Evolutionary conservation across 2,113 vertebrate species (phyloP).

Genomic region (Caranx melampygus): DNA sequence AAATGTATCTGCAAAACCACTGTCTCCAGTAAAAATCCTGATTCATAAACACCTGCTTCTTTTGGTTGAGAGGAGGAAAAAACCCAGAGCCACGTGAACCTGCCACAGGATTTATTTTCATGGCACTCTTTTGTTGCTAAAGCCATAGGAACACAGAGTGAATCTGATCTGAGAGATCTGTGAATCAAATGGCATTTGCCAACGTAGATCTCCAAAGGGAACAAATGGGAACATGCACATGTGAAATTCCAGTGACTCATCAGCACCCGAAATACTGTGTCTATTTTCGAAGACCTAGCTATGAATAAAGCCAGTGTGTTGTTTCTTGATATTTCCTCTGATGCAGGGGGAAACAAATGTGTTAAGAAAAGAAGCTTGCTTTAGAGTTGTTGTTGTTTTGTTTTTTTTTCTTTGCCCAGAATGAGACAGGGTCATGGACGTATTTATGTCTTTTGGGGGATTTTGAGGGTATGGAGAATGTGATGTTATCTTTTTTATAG

Average conservation of each 20-base stretch:
- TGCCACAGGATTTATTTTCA: slow-evolving; percentile 2
- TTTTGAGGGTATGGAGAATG: not conserved
- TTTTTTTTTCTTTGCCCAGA: slow-evolving; percentile 5
- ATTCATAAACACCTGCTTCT: slow-evolving; percentile 15
- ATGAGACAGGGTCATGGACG: not conserved
- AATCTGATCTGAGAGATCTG: slow-evolving; percentile 9
- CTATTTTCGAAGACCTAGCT: slow-evolving; percentile 38
- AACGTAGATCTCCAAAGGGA: slow-evolving; percentile 1
- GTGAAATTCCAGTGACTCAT: slow-evolving; percentile 63
- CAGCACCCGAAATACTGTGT: slow-evolving; percentile 33
- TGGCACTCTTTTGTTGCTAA: not conserved
- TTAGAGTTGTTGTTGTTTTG: slow-evolving; percentile 26
- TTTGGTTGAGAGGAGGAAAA: not conserved
- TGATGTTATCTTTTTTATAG: not conserved
- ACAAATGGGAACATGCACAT: slow-evolving; percentile 40
- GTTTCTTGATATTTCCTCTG: slow-evolving; percentile 31
- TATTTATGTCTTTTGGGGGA: slow-evolving; percentile 5
- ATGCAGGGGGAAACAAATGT: slow-evolving; percentile 4
- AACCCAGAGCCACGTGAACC: not conserved
- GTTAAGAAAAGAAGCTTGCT: slow-evolving; percentile 11
- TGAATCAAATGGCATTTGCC: slow-evolving; percentile 19
- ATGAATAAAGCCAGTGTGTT: slow-evolving; percentile 45
- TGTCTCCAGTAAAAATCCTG: slow-evolving; percentile 20
- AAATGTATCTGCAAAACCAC: not conserved
- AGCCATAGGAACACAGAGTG: not conserved